Base-by-base conservation (phyloP, 2,797 vertebrate species). In the Peromyscus melanophrys region DNA sequence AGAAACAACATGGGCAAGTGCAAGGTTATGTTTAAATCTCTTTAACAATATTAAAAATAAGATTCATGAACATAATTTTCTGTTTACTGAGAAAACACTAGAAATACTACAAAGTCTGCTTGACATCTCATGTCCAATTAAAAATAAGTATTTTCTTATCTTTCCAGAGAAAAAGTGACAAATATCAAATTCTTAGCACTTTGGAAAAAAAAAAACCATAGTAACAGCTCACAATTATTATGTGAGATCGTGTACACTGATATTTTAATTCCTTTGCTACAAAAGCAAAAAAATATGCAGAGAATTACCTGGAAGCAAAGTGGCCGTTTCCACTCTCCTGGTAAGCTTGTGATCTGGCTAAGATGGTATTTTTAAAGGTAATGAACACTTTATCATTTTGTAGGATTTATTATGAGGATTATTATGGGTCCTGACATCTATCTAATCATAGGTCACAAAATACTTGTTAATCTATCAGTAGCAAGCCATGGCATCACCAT, bases 151-250 rank as follows among this genome's bases (percentile, higher is more conserved):
- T 85, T 92, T 96, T 78, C 25, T 77, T 59, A 89, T 77, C 85
- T 14, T 88, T 92, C 67, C 69, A 96, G 95, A 97, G 65, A 91
- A 92, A 96, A 14, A 17, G 40, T 97, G 37, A 92, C 17, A 91
- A n/a, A 91, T 85, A 84, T 13, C 25, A 83, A 90, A 55, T 14
- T 84, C 1, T n/a, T 16, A 83, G 52, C 17, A 80, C 21, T 96
- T 95, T 59, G 69, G 25, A 92, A 92, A 90, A 97, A 71, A 49
- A 23, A 78, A 14, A 43, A 43, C 43, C 49, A 96, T 8, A 96
- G 71, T 25, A 94, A 90, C 19, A 90, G 29, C 71, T 94, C 40
- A 82, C 16, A 88, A 69, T 71, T 49, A 67, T 67, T 46, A 86
- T 59, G 37, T 93, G 95, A 90, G 6, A 91, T 2, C 21, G 96